These are phyloP conservation scores for Ophthalmotilapia sp. DNA, from an alignment of 2,113 vertebrate genomes.

Conservation along the genomic window DNA sequence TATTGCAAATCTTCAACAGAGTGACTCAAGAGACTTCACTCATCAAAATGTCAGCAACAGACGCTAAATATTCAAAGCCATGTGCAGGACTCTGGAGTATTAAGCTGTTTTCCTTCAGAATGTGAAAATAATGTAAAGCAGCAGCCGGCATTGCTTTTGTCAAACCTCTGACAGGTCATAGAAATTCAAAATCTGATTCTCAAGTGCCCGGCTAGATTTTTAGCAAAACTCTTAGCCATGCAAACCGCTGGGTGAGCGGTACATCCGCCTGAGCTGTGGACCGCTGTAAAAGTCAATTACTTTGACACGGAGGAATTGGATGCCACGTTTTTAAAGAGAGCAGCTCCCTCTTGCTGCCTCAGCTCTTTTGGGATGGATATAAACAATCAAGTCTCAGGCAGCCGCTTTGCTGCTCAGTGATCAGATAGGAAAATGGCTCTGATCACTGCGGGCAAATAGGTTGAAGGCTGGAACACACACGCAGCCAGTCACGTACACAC, in stretches of 20 bases:
- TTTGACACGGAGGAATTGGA: conserved; percentile 33
- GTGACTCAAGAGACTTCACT: conserved; percentile 55
- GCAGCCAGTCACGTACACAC: not conserved
- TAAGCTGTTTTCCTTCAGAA: conserved; percentile 59
- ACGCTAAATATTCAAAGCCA: conserved; percentile 58
- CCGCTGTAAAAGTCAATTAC: conserved; percentile 38
- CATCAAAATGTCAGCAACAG: conserved; percentile 60
- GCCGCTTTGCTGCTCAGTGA: conserved; percentile 10
- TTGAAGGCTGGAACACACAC: not conserved
- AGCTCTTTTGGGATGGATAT: conserved; percentile 38
- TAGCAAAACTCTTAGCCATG: conserved; percentile 25
- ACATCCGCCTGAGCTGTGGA: not conserved
- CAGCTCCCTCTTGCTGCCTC: not conserved
- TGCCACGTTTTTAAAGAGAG: conserved; percentile 14
- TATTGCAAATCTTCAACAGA: conserved; percentile 41
- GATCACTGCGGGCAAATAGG: conserved; percentile 26
- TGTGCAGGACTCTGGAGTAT: conserved; percentile 49
- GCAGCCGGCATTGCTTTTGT: conserved; percentile 45
- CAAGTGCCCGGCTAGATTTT: not conserved
- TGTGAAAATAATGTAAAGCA: conserved; percentile 62
- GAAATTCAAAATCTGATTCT: conserved; percentile 51
- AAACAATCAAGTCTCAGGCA: conserved; percentile 29
- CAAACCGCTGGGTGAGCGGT: not conserved
- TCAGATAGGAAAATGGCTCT: conserved; percentile 33
- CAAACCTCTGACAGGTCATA: conserved; percentile 56